These are phyloP conservation scores for Labeo rohita DNA, from an alignment of 2,113 vertebrate species.

Conservation along the genomic window DNA sequence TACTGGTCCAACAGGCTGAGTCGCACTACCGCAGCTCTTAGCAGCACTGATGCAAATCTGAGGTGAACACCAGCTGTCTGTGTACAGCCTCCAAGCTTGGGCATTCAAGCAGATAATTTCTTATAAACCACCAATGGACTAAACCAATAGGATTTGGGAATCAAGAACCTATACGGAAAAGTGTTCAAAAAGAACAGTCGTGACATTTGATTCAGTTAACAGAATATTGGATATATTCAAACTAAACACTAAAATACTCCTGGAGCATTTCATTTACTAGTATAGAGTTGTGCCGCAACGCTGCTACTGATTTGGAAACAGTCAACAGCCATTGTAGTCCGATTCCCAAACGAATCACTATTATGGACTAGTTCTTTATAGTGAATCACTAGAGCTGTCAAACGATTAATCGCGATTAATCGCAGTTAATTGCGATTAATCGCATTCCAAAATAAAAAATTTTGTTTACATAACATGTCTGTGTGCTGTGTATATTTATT, in stretches of 20 bases:
- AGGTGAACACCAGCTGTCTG: slow-evolving; percentile 32
- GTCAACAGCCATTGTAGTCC: not conserved
- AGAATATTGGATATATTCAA: not conserved
- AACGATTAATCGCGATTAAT: too few species aligned
- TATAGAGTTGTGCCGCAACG: not conserved
- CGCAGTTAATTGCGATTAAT: too few species aligned
- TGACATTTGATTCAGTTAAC: not conserved
- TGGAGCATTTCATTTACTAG: not conserved
- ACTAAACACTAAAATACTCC: not conserved
- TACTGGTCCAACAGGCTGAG: slow-evolving; percentile 48
- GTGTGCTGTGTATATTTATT: too few species aligned
- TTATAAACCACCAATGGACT: not conserved
- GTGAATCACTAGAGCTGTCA: not conserved
- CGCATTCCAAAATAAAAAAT: too few species aligned
- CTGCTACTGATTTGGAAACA: not conserved
- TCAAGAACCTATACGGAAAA: not conserved
- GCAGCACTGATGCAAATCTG: slow-evolving; percentile 33
- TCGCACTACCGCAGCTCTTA: slow-evolving; percentile 16
- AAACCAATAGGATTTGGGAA: not conserved
- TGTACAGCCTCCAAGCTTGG: not conserved
- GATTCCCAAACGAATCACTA: not conserved
- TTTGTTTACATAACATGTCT: too few species aligned
- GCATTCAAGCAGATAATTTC: not conserved
- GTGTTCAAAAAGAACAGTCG: not conserved
- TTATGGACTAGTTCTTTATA: not conserved